Evolutionary conservation across 1,140 invertebrate genomes (phyloP).

Genomic region (Zaprionus lachaisei): DNA sequence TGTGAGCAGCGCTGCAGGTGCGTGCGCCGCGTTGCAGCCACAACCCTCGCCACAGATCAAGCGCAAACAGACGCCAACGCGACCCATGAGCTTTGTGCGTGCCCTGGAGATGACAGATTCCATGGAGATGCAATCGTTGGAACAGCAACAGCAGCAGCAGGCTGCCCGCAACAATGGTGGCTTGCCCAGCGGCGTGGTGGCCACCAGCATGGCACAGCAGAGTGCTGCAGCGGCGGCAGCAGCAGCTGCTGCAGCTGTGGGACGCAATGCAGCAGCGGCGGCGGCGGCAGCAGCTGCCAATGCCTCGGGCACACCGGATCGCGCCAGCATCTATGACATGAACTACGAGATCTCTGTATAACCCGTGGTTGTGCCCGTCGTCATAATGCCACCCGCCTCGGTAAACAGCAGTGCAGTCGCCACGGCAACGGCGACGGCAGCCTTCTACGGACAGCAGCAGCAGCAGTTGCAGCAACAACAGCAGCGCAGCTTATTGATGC

Average conservation of each 20-base stretch:
- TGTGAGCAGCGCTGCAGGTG: constrained; percentile 32
- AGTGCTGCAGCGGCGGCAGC: constrained; percentile 28
- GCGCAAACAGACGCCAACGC: constrained; percentile 86
- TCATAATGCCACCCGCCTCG: constrained; percentile 73
- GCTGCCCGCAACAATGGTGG: constrained; percentile 71
- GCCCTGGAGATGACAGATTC: constrained; percentile 96
- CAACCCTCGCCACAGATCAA: constrained; percentile 88
- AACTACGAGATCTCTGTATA: constrained; percentile 97
- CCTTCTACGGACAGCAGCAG: constrained; percentile 17
- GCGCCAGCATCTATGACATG: constrained; percentile 96
- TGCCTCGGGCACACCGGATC: constrained; percentile 89
- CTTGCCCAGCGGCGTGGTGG: constrained; percentile 46
- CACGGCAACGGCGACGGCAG: constrained; percentile 30
- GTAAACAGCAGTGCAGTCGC: constrained; percentile 23
- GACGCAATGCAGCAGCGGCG: constrained; percentile 48
- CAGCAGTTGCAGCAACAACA: constrained; percentile 16
- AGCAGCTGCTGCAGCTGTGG: constrained; percentile 18
- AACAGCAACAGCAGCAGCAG: constrained; percentile 71
- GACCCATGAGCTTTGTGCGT: constrained; percentile 96
- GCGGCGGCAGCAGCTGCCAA: constrained; percentile 31
- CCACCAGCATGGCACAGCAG: constrained; percentile 41
- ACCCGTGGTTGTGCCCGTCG: constrained; percentile 83
- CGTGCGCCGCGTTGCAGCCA: constrained; percentile 40
- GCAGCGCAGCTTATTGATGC: constrained; percentile 15
- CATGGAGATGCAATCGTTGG: constrained; percentile 88